These are phyloP conservation scores for Buathra laborator DNA, from an alignment of 2,888 invertebrate genomes.

Conservation along the genomic window DNA sequence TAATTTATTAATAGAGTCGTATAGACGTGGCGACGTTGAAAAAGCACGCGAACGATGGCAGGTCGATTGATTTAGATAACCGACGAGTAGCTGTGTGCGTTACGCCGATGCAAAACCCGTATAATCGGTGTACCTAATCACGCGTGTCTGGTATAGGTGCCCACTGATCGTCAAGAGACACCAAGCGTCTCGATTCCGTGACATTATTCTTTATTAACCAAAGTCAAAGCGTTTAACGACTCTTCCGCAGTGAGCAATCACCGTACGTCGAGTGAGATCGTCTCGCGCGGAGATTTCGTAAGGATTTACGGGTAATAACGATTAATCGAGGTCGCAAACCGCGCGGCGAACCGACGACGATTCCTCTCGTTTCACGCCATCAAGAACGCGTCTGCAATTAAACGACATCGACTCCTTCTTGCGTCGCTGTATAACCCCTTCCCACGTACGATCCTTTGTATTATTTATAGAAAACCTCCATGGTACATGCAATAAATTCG, in stretches of 20 bases:
- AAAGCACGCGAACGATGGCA: background rate
- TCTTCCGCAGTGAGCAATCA: constrained; percentile 59
- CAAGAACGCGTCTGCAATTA: constrained; percentile 36
- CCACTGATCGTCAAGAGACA: background rate
- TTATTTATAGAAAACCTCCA: constrained; percentile 41
- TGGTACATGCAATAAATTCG: constrained; percentile 39
- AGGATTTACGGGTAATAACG: constrained; percentile 60
- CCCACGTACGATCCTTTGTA: background rate
- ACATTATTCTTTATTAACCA: constrained; percentile 34
- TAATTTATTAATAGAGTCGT: constrained; percentile 52
- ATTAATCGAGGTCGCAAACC: constrained; percentile 51
- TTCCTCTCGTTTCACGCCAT: constrained; percentile 33
- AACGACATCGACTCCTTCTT: constrained; percentile 35
- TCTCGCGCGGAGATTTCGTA: constrained; percentile 6
- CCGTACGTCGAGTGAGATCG: constrained; percentile 33
- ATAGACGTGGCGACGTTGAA: constrained; percentile 11
- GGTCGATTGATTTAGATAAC: background rate
- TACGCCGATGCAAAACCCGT: background rate
- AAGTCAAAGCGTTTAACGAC: constrained; percentile 52
- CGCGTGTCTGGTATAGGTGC: too few species aligned
- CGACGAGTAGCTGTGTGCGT: background rate
- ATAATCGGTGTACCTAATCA: too few species aligned
- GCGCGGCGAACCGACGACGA: constrained; percentile 15
- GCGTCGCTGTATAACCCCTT: constrained; percentile 9
- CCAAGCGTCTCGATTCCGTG: background rate